These are phyloP conservation scores for Petaurus breviceps DNA, from an alignment of 2,113 vertebrate genomes.

Conservation along the genomic window DNA sequence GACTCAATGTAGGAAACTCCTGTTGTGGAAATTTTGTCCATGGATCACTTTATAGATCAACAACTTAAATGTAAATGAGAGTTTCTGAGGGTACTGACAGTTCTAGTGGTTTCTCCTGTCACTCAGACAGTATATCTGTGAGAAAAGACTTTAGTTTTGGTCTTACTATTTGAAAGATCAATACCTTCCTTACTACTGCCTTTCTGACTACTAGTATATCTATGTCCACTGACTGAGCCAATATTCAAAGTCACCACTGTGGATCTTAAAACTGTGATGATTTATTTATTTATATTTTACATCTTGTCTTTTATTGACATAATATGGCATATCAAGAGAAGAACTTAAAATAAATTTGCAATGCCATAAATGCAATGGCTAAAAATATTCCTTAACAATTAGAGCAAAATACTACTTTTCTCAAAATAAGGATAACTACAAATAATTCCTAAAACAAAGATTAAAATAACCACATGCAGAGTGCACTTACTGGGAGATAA, in stretches of 20 bases:
- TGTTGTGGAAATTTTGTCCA: neutral
- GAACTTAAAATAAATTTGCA: neutral
- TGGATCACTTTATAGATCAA: neutral
- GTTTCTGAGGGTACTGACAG: neutral
- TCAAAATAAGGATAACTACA: neutral
- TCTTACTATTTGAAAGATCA: neutral
- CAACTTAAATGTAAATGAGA: neutral
- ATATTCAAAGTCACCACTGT: too few relatives aligned
- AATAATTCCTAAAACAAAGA: neutral
- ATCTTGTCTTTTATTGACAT: neutral
- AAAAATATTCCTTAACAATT: neutral
- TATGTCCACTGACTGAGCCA: neutral
- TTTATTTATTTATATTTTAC: neutral
- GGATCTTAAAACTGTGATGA: neutral
- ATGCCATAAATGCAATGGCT: neutral
- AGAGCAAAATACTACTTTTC: neutral
- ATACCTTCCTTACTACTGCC: too few relatives aligned
- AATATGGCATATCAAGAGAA: neutral
- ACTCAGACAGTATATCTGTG: neutral
- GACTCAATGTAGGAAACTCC: neutral
- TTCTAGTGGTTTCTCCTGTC: neutral
- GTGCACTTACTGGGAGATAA: neutral
- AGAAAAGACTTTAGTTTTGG: neutral
- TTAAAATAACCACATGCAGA: neutral
- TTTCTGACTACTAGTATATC: neutral